phyloP scores from a whole-genome alignment of 2,888 invertebrate species.

The Melanophora roralis region DNA sequence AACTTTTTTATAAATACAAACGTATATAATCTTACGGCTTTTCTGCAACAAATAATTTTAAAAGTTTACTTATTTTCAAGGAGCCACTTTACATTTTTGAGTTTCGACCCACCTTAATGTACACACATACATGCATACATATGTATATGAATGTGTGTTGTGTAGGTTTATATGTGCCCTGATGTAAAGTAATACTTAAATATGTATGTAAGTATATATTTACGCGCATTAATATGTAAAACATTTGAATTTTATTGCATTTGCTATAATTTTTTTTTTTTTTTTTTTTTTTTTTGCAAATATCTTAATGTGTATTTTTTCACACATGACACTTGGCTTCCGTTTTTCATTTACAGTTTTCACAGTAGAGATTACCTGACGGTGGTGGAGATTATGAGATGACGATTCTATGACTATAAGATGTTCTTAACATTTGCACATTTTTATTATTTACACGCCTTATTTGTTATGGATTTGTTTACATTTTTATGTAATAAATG shows the following conservation, averaged over 20 bases:
- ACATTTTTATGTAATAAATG: not conserved
- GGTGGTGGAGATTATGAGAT: slow-evolving; percentile 12
- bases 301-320: slow-evolving; percentile 46
- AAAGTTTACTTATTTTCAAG: too few relatives aligned
- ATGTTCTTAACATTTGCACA: slow-evolving; percentile 23
- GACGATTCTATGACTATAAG: slow-evolving; percentile 27
- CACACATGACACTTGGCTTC: slow-evolving; percentile 57
- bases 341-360: slow-evolving; percentile 43
- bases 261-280: too few relatives aligned
- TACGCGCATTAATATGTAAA: slow-evolving; percentile 2
- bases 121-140: too few relatives aligned
- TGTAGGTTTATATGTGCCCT: too few relatives aligned
- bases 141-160: not conserved
- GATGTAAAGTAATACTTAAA: too few relatives aligned
- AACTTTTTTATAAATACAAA: too few relatives aligned
- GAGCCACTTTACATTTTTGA: too few relatives aligned
- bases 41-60: too few relatives aligned
- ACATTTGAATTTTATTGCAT: slow-evolving; percentile 54
- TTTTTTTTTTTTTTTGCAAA: slow-evolving; percentile 11
- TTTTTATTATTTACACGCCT: slow-evolving; percentile 33
- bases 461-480: not conserved
- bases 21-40: too few relatives aligned
- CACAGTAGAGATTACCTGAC: slow-evolving; percentile 43
- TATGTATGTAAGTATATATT: not conserved
- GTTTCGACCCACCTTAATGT: too few relatives aligned